These are phyloP conservation scores for Serripes groenlandicus DNA, from an alignment of 2,888 invertebrate genomes.

Conservation along the genomic window DNA sequence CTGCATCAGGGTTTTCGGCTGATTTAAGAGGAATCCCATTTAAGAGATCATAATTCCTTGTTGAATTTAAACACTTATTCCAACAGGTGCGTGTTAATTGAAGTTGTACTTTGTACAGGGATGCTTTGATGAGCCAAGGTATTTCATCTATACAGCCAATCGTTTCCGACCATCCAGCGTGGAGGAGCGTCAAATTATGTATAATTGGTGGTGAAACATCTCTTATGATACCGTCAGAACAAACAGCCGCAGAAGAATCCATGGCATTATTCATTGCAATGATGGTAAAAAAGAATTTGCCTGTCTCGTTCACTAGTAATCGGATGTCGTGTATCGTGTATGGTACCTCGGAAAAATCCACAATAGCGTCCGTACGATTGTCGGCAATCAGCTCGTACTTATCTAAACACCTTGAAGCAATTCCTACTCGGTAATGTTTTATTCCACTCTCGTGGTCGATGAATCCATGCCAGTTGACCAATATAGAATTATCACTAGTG, in stretches of 20 bases:
- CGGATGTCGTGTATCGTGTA: constrained; percentile 9
- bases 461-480: constrained; percentile 71
- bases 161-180: constrained; percentile 42
- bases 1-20: constrained; percentile 8
- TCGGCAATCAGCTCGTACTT: constrained; percentile 12
- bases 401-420: constrained; percentile 43
- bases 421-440: constrained; percentile 60
- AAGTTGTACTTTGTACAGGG: constrained; percentile 12
- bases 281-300: constrained; percentile 68
- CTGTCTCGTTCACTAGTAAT: constrained; percentile 36
- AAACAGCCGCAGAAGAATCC: constrained; percentile 69
- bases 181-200: constrained; percentile 47
- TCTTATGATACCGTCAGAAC: constrained; percentile 74
- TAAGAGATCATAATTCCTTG: not conserved
- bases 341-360: not conserved
- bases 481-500: constrained; percentile 54
- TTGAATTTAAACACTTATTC: not conserved
- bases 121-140: constrained; percentile 10
- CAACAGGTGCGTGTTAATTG: not conserved
- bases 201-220: constrained; percentile 51
- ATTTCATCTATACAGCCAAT: not conserved
- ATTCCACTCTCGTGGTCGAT: constrained; percentile 77
- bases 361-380: not conserved
- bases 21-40: not conserved
- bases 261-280: constrained; percentile 77